A percentile compares a stretch with the other conserved stretches of the same genome.
These are phyloP conservation scores for Glyphotaelius pellucidus DNA, from an alignment of 2,888 invertebrate genomes.

Conservation along the genomic window DNA sequence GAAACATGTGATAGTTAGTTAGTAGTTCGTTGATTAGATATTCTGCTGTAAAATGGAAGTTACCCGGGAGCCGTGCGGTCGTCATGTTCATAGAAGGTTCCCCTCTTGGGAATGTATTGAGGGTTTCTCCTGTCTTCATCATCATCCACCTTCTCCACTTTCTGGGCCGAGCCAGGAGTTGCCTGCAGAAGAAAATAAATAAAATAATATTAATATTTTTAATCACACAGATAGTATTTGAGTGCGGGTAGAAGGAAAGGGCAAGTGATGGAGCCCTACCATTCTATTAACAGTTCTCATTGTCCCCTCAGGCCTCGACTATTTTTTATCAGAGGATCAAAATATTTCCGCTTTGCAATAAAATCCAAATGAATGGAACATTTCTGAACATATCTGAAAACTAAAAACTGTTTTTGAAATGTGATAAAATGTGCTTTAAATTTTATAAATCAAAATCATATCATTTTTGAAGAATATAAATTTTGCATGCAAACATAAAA, in stretches of 20 bases:
- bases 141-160: constrained; percentile 86
- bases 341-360: too few species aligned
- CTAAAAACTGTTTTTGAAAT: too few species aligned
- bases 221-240: background rate
- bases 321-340: too few species aligned
- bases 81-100: constrained; percentile 98
- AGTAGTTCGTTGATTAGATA: too few species aligned
- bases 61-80: constrained; percentile 88
- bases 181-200: constrained; percentile 28
- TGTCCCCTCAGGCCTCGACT: too few species aligned
- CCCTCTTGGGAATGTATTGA: constrained; percentile 96
- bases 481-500: too few species aligned
- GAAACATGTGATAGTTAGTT: too few species aligned
- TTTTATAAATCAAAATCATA: too few species aligned
- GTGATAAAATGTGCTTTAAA: too few species aligned
- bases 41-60: constrained; percentile 64
- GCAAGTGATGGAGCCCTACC: background rate
- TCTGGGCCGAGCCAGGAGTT: constrained; percentile 71
- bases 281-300: background rate
- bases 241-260: background rate
- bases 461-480: too few species aligned
- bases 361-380: too few species aligned
- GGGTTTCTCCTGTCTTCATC: constrained; percentile 97
- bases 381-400: too few species aligned
- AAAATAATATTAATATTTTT: background rate